phyloP scores from a whole-genome alignment of 64 coral and sea anemone species.

The Montipora capricornis region DNA sequence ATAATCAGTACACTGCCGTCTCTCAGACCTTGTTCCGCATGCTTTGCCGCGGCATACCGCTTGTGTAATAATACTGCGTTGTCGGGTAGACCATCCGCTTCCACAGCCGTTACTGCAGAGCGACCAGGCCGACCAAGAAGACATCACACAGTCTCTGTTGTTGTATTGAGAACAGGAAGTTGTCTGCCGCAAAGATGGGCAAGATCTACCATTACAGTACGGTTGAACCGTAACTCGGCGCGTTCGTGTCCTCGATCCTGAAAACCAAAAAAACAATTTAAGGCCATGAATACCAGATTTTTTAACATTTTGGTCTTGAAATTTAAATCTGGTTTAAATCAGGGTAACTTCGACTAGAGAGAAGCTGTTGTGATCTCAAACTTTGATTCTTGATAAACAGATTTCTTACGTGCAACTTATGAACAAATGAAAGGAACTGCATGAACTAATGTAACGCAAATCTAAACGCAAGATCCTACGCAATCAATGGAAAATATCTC shows the following conservation, averaged over 20 bases:
- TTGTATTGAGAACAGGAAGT: slow-evolving; percentile 70
- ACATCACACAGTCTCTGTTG: slow-evolving; percentile 85
- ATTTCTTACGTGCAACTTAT: too few species aligned
- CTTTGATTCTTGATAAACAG: too few species aligned
- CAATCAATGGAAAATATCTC: too few species aligned
- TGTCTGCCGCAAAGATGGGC: slow-evolving; percentile 39
- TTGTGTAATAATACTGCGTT: slow-evolving; percentile 37
- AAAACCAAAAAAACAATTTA: neutral
- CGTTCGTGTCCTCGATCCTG: slow-evolving; percentile 74
- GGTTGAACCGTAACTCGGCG: slow-evolving; percentile 38
- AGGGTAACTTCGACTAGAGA: too few species aligned
- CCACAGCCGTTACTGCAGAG: slow-evolving; percentile 89
- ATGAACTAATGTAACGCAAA: too few species aligned
- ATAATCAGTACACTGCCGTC: slow-evolving; percentile 75
- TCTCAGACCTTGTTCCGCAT: slow-evolving; percentile 68
- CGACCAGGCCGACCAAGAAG: slow-evolving; percentile 82
- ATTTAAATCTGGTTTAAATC: too few species aligned
- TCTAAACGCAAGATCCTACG: too few species aligned
- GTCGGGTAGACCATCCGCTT: slow-evolving; percentile 58
- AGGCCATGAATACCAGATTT: neutral
- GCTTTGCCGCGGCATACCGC: slow-evolving; percentile 75
- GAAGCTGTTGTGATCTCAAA: too few species aligned
- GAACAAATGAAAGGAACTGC: too few species aligned
- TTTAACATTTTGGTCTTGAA: too few species aligned
- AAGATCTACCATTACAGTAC: slow-evolving; percentile 70